A percentile compares a stretch with the other conserved stretches of the same genome.
These are phyloP conservation scores for Adelges cooleyi DNA, from an alignment of 1,140 invertebrate species.

Conservation along the genomic window DNA sequence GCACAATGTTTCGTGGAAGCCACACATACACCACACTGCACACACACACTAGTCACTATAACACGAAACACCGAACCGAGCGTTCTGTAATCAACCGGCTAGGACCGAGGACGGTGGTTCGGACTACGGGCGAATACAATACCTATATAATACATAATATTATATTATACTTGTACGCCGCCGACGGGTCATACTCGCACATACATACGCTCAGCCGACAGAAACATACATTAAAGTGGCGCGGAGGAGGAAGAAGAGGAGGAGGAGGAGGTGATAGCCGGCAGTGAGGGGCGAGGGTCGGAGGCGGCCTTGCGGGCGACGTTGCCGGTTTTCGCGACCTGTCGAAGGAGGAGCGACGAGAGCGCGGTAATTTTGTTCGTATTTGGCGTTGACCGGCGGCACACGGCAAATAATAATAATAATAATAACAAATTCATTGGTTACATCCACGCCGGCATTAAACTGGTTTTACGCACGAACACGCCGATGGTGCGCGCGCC, in stretches of 20 bases:
- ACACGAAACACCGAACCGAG: not conserved
- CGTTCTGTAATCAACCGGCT: not conserved
- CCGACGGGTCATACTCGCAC: not conserved
- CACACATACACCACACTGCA: constrained; percentile 1
- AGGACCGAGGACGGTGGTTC: not conserved
- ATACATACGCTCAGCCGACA: too few relatives aligned
- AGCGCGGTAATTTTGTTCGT: not conserved
- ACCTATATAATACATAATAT: not conserved
- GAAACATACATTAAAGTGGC: too few relatives aligned
- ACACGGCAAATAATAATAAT: not conserved
- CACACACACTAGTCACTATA: not conserved
- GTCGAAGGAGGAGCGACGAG: not conserved
- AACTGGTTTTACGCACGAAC: not conserved
- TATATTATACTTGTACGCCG: not conserved
- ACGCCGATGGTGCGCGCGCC: not conserved
- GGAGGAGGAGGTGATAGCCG: not conserved
- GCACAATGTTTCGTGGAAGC: constrained; percentile 4
- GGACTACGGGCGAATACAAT: not conserved
- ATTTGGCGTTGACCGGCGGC: constrained; percentile 17
- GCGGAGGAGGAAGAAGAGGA: too few relatives aligned
- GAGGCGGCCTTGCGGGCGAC: constrained; percentile 17
- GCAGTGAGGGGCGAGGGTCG: not conserved
- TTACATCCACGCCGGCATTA: not conserved
- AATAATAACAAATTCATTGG: not conserved
- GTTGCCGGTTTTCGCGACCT: constrained; percentile 15